phyloP scores from a whole-genome alignment of 2,888 invertebrate species.

The Caenorhabditis sp. region DNA sequence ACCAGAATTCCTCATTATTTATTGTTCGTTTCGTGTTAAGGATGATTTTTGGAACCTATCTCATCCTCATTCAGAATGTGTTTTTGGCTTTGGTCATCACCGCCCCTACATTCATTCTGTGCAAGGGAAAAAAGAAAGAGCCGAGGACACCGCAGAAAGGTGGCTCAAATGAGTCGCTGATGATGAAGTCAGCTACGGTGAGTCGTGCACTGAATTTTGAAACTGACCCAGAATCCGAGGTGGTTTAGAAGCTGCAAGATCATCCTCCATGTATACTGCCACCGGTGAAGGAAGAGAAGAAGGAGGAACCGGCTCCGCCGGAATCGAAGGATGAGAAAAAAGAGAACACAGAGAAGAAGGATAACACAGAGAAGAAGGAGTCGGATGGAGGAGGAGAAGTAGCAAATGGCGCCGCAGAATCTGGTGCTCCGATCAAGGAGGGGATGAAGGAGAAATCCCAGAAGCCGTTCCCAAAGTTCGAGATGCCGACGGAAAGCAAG shows the following conservation, averaged over 20 bases:
- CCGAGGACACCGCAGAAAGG: too few relatives aligned
- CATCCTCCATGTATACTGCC: conserved; percentile 11
- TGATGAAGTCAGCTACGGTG: conserved; percentile 28
- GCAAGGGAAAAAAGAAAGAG: conserved; percentile 44
- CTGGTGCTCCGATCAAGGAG: conserved; percentile 4
- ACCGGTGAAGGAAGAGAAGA: conserved; percentile 21
- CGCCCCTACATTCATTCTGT: conserved; percentile 25
- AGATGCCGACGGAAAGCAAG: conserved; percentile 60
- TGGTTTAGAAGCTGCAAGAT: conserved; percentile 36
- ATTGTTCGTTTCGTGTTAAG: neutral
- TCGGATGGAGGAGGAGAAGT: neutral
- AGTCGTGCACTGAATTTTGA: conserved; percentile 15
- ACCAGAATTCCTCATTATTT: too few relatives aligned
- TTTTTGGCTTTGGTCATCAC: conserved; percentile 28
- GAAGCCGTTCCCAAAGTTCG: conserved; percentile 51
- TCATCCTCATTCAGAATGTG: conserved; percentile 46
- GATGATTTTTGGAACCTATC: conserved; percentile 41
- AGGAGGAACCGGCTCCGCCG: conserved; percentile 22
- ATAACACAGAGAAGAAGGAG: conserved; percentile 1
- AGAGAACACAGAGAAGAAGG: conserved; percentile 8
- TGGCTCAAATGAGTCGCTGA: conserved; percentile 12
- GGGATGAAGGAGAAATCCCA: conserved; percentile 17
- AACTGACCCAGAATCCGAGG: too few relatives aligned
- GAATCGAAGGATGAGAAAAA: conserved; percentile 19
- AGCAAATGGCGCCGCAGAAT: neutral